Evolutionary conservation across 2,888 invertebrate genomes (phyloP), one percentile per base, ranked within the genome.

Genomic region (Perithous albicinctus): DNA sequence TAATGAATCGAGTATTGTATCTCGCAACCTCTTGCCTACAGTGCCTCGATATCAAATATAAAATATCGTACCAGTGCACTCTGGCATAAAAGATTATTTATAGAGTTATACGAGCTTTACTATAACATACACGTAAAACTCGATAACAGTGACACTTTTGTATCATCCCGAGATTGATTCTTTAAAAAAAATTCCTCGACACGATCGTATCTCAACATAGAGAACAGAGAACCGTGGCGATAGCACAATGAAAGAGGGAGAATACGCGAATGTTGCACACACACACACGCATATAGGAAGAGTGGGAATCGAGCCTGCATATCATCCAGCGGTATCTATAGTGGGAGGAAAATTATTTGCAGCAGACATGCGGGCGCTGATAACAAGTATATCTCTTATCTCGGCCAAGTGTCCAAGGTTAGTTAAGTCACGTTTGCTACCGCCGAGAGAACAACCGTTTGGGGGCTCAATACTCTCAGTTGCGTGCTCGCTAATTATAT

Each of bases 321-420:
- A 77, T 66, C 64, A 12, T 64, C 8, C 63, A 8, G 23, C 23
- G 20, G 38, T 77, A 70, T 70, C 51, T 70, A 43, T 32, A 43
- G 54, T 15, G 48, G 59, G 61, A 63, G 63, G 15, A 54, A 63
- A 41, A 70, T 70, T 54, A 70, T 77, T 70, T 77, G 63, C 64
- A 41, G 70, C 63, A 77, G 77, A 70, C 77, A 77, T 77, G 41
- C 70, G 70, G 77, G 69, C 70, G 63, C 51, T 70, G 77, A 77
- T 77, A 70, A 63, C 63, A 48, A 29, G 35, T 29, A n/a, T 67
- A n/a, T 67, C 38, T 23, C 51, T 70, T 70, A 70, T 77, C 51
- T 32, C 29, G 18, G 15, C 12, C 59, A 54, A 77, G 63, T 56
- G 56, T 56, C 56, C 29, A 56, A 56, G 56, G 56, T 56, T 32